Percentiles rank a stretch among this genome's conserved stretches.
These are phyloP conservation scores for Julus scandinavius DNA, from an alignment of 2,888 invertebrate species.

Conservation along the genomic window DNA sequence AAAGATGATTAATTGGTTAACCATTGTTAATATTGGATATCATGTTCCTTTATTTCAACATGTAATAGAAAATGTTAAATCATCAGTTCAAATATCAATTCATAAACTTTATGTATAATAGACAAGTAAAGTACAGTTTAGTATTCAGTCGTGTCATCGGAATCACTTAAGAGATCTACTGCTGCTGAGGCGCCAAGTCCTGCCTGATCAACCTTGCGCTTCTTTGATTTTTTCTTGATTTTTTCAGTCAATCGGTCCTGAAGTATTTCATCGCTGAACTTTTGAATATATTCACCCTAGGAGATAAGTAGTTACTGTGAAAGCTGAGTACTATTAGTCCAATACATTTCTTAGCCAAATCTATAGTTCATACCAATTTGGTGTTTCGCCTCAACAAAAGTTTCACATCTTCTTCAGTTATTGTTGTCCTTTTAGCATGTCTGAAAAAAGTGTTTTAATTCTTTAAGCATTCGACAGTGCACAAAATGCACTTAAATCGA, in stretches of 20 bases:
- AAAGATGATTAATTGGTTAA: background rate
- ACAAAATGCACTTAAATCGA: background rate
- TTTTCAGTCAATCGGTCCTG: background rate
- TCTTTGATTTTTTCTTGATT: background rate
- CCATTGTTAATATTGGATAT: background rate
- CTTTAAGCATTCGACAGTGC: background rate
- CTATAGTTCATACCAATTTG: conserved; percentile 70
- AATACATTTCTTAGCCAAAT: background rate
- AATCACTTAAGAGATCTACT: background rate
- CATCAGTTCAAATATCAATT: background rate
- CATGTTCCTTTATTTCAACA: background rate
- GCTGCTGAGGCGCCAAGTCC: background rate
- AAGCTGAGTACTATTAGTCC: background rate
- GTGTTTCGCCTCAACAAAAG: conserved; percentile 73
- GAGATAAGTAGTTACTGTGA: background rate
- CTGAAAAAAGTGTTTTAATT: conserved; percentile 65
- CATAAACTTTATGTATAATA: background rate
- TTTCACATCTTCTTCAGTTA: conserved; percentile 75
- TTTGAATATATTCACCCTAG: conserved; percentile 48
- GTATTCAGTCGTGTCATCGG: background rate
- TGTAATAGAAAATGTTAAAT: background rate
- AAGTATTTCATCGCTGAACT: background rate
- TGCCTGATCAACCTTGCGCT: background rate
- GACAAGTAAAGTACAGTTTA: background rate
- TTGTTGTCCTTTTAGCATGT: conserved; percentile 73